Conservation (phyloP, 2,888 invertebrate genomes). For the Plagiodera versicolora region DNA sequence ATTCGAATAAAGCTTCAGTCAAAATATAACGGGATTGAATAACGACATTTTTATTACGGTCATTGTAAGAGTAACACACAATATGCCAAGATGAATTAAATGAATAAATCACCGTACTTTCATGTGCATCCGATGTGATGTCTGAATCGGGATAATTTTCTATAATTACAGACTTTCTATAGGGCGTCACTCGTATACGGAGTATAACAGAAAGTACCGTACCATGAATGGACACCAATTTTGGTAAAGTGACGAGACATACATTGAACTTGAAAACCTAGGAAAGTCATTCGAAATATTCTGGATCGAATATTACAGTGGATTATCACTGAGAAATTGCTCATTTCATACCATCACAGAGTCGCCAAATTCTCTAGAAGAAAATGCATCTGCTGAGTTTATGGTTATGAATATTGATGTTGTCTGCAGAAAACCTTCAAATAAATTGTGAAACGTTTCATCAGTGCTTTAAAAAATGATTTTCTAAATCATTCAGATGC, state of each 20-base stretch:
- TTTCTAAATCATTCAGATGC: no score
- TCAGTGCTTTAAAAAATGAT: no score
- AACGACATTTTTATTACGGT: constrained; percentile 14
- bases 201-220: constrained; percentile 7
- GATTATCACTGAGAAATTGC: no score
- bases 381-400: no score
- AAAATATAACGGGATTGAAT: constrained; percentile 12
- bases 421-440: no score
- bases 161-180: constrained; percentile 10
- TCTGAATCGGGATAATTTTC: constrained; percentile 14
- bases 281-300: no score
- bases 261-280: no score
- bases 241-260: neutral
- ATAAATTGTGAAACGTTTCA: no score
- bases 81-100: constrained; percentile 6
- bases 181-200: constrained; percentile 5
- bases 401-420: no score
- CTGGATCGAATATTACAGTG: no score
- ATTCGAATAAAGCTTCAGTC: constrained; percentile 3
- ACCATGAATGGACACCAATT: neutral
- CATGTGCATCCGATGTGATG: constrained; percentile 4
- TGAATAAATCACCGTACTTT: constrained; percentile 12
- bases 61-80: constrained; percentile 2
- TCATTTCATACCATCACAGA: no score
- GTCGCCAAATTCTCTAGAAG: no score